A percentile compares a stretch with the other conserved stretches of the same genome.
Conservation (phyloP, 2,797 vertebrate species). For the Parotocinclus haroldoi region DNA sequence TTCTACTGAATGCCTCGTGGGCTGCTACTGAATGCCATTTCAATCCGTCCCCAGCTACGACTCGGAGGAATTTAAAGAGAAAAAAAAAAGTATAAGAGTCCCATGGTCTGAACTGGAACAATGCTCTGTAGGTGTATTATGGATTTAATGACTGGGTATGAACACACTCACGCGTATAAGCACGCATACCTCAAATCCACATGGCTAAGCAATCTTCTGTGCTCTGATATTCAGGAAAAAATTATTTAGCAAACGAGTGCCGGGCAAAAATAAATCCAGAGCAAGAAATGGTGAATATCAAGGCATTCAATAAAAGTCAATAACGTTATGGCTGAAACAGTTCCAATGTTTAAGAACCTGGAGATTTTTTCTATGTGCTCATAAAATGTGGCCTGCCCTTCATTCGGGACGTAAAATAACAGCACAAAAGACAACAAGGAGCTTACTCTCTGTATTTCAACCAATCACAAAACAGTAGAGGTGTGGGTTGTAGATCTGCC, state of each 20-base stretch:
- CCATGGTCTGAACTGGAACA: slow-evolving; percentile 52
- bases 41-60: slow-evolving; percentile 53
- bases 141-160: slow-evolving; percentile 49
- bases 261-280: slow-evolving; percentile 1
- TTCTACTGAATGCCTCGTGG: slow-evolving; percentile 67
- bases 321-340: too few relatives aligned
- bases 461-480: too few relatives aligned
- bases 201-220: slow-evolving; percentile 43
- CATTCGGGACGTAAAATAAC: neutral
- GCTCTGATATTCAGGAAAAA: slow-evolving; percentile 45
- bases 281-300: too few relatives aligned
- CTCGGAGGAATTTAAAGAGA: slow-evolving; percentile 46
- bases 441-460: too few relatives aligned
- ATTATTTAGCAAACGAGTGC: slow-evolving; percentile 6
- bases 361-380: too few relatives aligned
- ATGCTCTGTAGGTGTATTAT: slow-evolving; percentile 61
- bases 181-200: slow-evolving; percentile 52
- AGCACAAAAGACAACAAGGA: too few relatives aligned
- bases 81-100: slow-evolving; percentile 14
- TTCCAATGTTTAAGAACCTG: too few relatives aligned
- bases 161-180: slow-evolving; percentile 46
- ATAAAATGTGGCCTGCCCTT: too few relatives aligned
- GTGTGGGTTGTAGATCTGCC: too few relatives aligned
- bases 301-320: too few relatives aligned
- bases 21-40: slow-evolving; percentile 61